Conservation (phyloP, 2,888 invertebrate genomes). For the Schrankia costaestrigalis region DNA sequence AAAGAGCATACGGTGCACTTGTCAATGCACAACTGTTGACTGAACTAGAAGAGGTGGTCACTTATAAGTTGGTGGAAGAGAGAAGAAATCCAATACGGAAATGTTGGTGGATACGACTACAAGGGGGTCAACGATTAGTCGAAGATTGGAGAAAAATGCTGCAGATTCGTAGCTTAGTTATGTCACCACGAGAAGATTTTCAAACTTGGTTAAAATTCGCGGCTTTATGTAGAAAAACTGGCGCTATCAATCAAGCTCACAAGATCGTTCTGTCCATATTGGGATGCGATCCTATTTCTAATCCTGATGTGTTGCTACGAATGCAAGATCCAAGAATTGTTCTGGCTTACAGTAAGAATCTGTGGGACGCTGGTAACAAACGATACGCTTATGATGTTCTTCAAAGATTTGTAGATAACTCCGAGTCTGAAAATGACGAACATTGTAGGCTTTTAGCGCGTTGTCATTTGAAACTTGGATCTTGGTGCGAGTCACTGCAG, state of each 20-base stretch:
- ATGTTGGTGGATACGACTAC: conserved; percentile 97
- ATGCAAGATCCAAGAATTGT: conserved; percentile 91
- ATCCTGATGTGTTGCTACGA: conserved; percentile 85
- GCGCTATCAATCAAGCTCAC: conserved; percentile 92
- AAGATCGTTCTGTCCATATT: conserved; percentile 93
- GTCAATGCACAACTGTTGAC: conserved; percentile 98
- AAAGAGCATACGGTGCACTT: conserved; percentile 96
- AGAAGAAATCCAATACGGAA: conserved; percentile 87
- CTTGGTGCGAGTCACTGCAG: conserved; percentile 95
- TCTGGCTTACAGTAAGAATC: conserved; percentile 96
- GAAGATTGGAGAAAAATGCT: conserved; percentile 99
- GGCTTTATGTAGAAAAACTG: conserved; percentile 96
- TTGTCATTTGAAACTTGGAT: conserved; percentile 95
- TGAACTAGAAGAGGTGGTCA: conserved; percentile 98
- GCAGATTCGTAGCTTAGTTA: conserved; percentile 95
- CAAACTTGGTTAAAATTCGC: conserved; percentile 98
- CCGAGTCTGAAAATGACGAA: conserved; percentile 74
- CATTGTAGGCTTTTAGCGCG: conserved; percentile 84
- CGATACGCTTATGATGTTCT: conserved; percentile 89
- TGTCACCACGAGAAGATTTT: conserved; percentile 95
- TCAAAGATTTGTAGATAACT: conserved; percentile 85
- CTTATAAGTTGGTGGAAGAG: conserved; percentile 97
- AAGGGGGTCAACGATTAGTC: conserved; percentile 95
- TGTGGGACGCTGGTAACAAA: conserved; percentile 92
- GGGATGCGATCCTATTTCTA: conserved; percentile 89